A percentile compares a stretch with the other conserved stretches of the same genome.
Conservation (phyloP, 2,888 invertebrate genomes). For the Idaea biselata region DNA sequence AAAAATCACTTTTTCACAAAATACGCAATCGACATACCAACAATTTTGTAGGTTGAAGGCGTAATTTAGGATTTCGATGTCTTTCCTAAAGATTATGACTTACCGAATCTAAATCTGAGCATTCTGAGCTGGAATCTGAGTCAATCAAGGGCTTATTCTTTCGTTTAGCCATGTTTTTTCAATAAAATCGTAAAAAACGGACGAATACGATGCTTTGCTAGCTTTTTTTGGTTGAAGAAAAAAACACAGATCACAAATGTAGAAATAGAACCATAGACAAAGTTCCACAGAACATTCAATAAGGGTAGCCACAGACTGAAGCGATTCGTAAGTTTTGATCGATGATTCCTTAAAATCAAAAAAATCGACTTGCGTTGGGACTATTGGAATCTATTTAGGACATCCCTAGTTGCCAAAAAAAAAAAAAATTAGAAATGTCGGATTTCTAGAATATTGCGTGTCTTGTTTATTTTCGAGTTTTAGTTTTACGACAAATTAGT, state of each 20-base stretch:
- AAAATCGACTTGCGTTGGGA: neutral
- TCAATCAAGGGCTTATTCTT: conserved; percentile 91
- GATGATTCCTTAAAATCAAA: neutral
- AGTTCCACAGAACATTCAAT: neutral
- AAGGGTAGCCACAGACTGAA: conserved; percentile 7
- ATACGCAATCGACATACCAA: conserved; percentile 64
- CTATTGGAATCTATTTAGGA: neutral
- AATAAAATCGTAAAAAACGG: conserved; percentile 35
- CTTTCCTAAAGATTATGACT: conserved; percentile 60
- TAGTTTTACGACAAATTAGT: no score
- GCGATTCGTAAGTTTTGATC: no score
- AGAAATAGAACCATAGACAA: conserved; percentile 38
- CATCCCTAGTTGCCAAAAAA: neutral
- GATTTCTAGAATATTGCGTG: neutral
- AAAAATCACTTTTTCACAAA: conserved; percentile 56
- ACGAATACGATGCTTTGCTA: conserved; percentile 42
- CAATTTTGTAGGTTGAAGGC: conserved; percentile 51
- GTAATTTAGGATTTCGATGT: conserved; percentile 29
- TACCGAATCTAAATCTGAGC: conserved; percentile 92
- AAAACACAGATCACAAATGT: conserved; percentile 29
- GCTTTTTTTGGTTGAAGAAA: conserved; percentile 28
- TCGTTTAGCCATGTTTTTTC: conserved; percentile 87
- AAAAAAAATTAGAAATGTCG: neutral
- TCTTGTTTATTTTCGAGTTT: neutral
- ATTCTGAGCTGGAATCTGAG: conserved; percentile 90